phyloP scores from a whole-genome alignment of 2,113 vertebrate species.

The Leptodactylus fuscus region DNA sequence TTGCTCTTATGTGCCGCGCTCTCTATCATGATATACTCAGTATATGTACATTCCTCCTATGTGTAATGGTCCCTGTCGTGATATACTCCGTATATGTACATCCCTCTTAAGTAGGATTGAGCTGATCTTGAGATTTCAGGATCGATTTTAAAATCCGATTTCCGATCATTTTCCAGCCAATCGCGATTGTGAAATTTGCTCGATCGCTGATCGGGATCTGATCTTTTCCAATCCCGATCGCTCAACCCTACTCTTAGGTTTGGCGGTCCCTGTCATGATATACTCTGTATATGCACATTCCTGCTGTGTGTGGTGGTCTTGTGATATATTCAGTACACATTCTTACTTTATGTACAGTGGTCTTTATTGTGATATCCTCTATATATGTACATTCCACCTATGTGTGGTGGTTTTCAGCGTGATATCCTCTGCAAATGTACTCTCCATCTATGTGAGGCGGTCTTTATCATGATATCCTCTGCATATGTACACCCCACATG shows the following conservation, averaged over 20 bases:
- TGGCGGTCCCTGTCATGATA: not conserved
- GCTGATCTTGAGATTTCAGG: too few relatives aligned
- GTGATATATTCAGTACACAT: not conserved
- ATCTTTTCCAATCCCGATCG: too few relatives aligned
- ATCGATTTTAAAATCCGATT: too few relatives aligned
- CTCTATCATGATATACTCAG: not conserved
- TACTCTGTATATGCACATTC: not conserved
- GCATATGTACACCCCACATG: not conserved
- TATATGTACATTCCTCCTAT: not conserved
- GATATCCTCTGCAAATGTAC: not conserved
- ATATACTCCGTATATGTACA: not conserved
- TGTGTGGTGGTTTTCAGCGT: not conserved
- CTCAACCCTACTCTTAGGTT: too few relatives aligned
- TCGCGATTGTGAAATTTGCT: too few relatives aligned
- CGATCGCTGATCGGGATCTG: too few relatives aligned
- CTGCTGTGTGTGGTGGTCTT: not conserved
- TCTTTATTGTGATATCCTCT: not conserved
- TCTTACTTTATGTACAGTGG: not conserved
- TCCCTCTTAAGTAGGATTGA: not conserved
- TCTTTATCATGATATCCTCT: not conserved
- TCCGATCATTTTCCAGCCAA: too few relatives aligned
- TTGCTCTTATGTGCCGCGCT: not conserved
- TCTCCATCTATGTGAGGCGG: not conserved
- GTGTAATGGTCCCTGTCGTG: not conserved
- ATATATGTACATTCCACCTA: not conserved